These are phyloP conservation scores for Magallana nippona DNA, from an alignment of 2,888 invertebrate species.

Conservation along the genomic window DNA sequence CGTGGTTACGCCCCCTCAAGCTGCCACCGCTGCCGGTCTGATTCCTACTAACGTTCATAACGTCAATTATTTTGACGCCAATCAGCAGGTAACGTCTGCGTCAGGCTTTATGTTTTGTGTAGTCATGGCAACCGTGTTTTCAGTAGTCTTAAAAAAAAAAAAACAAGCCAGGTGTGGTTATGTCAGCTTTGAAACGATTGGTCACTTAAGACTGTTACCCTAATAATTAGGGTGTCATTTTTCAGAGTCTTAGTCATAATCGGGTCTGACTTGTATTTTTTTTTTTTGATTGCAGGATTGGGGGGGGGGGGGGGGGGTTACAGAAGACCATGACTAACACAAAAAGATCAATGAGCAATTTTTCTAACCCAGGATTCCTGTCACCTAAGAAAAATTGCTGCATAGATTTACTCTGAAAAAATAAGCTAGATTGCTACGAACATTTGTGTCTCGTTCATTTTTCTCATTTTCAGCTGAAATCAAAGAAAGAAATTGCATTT, in stretches of 20 bases:
- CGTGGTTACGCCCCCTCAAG: conserved; percentile 60
- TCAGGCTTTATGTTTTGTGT: conserved; percentile 29
- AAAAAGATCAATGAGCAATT: background rate
- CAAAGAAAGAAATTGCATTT: background rate
- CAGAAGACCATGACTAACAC: conserved; percentile 6
- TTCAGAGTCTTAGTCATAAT: background rate
- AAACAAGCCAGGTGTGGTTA: conserved; percentile 6
- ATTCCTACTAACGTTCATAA: conserved; percentile 97
- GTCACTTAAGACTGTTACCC: background rate
- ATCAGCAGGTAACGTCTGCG: conserved; percentile 89
- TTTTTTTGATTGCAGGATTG: conserved; percentile 9
- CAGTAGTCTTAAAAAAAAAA: background rate
- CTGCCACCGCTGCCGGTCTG: conserved; percentile 65
- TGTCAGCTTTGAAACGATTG: background rate
- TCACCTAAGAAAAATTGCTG: conserved; percentile 10
- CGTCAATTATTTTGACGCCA: conserved; percentile 97
- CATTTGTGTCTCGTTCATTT: background rate
- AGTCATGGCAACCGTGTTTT: conserved; percentile 23
- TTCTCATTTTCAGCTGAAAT: conserved; percentile 32
- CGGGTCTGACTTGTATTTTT: background rate
- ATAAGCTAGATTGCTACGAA: background rate
- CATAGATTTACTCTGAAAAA: background rate
- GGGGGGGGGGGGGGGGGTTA: background rate
- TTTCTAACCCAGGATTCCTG: background rate
- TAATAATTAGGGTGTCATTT: background rate